A percentile compares a stretch with the other conserved stretches of the same genome.
phyloP scores from a whole-genome alignment of 2,797 vertebrate species.

The Momotus momota region DNA sequence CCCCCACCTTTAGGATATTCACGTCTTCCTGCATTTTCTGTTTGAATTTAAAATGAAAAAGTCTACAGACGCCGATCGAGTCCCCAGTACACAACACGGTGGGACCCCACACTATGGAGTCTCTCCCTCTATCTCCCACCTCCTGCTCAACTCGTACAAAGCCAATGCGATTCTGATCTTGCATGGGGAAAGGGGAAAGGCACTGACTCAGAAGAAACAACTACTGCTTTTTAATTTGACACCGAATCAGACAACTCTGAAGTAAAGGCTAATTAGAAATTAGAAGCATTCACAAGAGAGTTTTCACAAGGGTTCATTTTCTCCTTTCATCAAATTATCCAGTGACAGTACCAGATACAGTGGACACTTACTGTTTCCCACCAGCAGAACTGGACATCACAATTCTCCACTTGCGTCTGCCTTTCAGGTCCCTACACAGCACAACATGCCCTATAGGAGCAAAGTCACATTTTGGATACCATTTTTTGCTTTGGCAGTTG shows the following conservation, averaged over 20 bases:
- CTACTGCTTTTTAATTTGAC: not conserved
- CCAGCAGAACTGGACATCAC: not conserved
- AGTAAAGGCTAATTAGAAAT: not conserved
- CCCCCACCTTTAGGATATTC: not conserved
- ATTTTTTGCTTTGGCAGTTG: not conserved
- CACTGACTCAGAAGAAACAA: not conserved
- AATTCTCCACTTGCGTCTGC: not conserved
- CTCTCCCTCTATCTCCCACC: not conserved
- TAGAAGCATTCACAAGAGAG: not conserved
- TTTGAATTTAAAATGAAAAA: not conserved
- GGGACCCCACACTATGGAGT: not conserved
- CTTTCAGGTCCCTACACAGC: not conserved
- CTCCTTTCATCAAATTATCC: not conserved
- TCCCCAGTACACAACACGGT: not conserved
- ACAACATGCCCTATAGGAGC: not conserved
- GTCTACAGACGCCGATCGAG: not conserved
- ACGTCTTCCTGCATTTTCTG: not conserved
- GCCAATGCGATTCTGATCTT: not conserved
- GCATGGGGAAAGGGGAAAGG: not conserved
- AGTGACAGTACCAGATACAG: accelerated
- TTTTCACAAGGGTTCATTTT: not conserved
- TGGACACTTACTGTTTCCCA: not conserved
- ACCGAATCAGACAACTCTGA: not conserved
- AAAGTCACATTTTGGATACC: not conserved
- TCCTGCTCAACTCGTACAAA: not conserved